phyloP scores from a whole-genome alignment of 2,113 vertebrate species.

The Tonatia bakeri region DNA sequence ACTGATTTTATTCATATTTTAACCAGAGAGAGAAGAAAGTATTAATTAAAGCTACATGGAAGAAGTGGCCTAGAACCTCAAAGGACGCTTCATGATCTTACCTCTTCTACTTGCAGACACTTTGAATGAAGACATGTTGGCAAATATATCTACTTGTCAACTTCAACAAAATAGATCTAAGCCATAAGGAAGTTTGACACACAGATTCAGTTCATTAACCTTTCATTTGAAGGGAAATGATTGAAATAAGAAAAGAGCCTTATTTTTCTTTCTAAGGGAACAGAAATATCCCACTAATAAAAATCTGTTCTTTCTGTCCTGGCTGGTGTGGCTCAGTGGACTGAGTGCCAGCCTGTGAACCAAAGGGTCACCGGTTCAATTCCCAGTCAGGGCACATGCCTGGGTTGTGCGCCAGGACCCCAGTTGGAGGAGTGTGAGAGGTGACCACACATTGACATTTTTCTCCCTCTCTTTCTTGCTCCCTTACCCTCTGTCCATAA shows the following conservation, averaged over 20 bases:
- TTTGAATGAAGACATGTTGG: neutral
- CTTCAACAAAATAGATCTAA: neutral
- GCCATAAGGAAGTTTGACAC: neutral
- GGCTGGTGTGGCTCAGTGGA: too few relatives aligned
- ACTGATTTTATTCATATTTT: neutral
- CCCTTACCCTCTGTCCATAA: too few relatives aligned
- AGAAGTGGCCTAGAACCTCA: neutral
- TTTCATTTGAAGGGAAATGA: neutral
- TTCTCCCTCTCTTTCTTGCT: too few relatives aligned
- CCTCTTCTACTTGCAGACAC: neutral
- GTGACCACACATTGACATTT: too few relatives aligned
- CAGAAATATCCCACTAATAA: neutral
- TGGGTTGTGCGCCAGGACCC: too few relatives aligned
- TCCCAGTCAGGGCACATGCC: too few relatives aligned
- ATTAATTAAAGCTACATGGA: neutral
- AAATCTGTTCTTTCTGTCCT: neutral
- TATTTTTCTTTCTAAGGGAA: neutral
- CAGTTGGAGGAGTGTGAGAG: too few relatives aligned
- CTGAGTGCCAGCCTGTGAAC: too few relatives aligned
- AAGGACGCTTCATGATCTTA: neutral
- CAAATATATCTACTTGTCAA: neutral
- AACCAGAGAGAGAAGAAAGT: neutral
- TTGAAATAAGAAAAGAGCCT: neutral
- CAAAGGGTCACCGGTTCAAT: too few relatives aligned
- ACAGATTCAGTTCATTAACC: neutral